Evolutionary conservation across 2,888 invertebrate genomes (phyloP).

Genomic region (Hedychridium roseum): DNA sequence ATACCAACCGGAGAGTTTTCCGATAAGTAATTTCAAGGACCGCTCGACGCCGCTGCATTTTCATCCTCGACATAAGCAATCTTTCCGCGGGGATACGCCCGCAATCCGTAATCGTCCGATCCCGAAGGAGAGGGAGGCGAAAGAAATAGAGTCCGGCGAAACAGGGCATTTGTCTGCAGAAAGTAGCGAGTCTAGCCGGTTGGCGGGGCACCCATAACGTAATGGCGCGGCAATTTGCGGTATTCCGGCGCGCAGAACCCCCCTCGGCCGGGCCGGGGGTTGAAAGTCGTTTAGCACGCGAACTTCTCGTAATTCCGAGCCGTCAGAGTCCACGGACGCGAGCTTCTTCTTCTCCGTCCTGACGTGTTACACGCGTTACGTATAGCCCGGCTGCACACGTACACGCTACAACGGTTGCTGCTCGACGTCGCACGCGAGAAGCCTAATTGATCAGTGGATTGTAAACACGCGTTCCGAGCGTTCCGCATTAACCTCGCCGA

Average conservation of each 20-base stretch:
- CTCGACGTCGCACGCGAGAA: slow-evolving; percentile 36
- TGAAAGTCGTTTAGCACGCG: slow-evolving; percentile 60
- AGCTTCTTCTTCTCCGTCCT: slow-evolving; percentile 38
- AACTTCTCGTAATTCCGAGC: slow-evolving; percentile 59
- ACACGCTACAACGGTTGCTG: slow-evolving; percentile 15
- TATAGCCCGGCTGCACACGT: too few relatives aligned
- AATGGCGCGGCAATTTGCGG: slow-evolving; percentile 47
- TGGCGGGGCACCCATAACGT: too few relatives aligned
- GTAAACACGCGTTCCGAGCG: slow-evolving; percentile 40
- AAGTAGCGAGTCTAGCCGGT: too few relatives aligned
- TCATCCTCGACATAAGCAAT: too few relatives aligned
- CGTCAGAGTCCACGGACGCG: slow-evolving; percentile 32
- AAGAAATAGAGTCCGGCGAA: slow-evolving; percentile 6
- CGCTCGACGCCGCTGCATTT: too few relatives aligned
- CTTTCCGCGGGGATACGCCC: too few relatives aligned
- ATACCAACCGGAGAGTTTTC: too few relatives aligned
- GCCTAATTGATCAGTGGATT: slow-evolving; percentile 47
- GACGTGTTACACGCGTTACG: slow-evolving; percentile 38
- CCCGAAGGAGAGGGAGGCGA: slow-evolving; percentile 5
- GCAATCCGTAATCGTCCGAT: too few relatives aligned
- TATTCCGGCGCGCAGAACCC: slow-evolving; percentile 32
- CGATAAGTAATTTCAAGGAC: too few relatives aligned
- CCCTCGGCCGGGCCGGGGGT: slow-evolving; percentile 36
- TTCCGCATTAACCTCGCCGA: slow-evolving; percentile 15
- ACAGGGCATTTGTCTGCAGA: slow-evolving; percentile 8